Evolutionary conservation across 2,797 vertebrate genomes (phyloP), one percentile per base, ranked within the genome.

Genomic region (Mormyrops boulengeri): DNA sequence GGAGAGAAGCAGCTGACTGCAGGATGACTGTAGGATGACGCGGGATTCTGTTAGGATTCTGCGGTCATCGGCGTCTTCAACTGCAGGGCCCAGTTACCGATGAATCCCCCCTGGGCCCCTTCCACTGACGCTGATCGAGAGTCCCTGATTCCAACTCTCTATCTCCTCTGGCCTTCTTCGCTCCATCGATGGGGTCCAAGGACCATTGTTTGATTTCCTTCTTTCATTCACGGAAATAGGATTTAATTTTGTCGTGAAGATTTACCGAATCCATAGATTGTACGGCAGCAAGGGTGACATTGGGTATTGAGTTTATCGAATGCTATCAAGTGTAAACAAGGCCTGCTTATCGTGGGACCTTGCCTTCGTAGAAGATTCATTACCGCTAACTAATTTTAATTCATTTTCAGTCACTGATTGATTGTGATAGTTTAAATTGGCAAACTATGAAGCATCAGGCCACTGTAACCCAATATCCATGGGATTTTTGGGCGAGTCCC

Each of bases 161-260:
- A 62, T 26, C 88, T 84, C 92, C 91, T 90, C 92, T 90, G 89
- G 92, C 92, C 91, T 89, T 8, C 62, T 88, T 85, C 19, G 85
- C 88, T 90, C 92, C 92, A 90, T 89, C 90, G 91, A 92, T 89
- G 89, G 88, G 89, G 88, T 91, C 73, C 92, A 94, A 94, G 93
- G 93, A 93, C 91, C 30, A 3, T 55, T 47, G 19, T 53, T n/a
- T 86, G 8, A 34, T 82, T 41, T 47, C 12, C 77, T 44, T 44
- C 6, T 62, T 90, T 62, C 82, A 22, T 88, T 91, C 66, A 73
- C 52, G 53, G 66, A 60, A 89, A 89, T 82, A n/a, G 11, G 7
- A 80, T 19, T 82, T 47, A n/a, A 47, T 47, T 47, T 47, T 82
- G 38, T 19, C 8, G 0, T 57, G 30, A n/a, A 60, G 6, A 30